phyloP scores from a whole-genome alignment of 2,113 vertebrate genomes.

The Prunella fulvescens region DNA sequence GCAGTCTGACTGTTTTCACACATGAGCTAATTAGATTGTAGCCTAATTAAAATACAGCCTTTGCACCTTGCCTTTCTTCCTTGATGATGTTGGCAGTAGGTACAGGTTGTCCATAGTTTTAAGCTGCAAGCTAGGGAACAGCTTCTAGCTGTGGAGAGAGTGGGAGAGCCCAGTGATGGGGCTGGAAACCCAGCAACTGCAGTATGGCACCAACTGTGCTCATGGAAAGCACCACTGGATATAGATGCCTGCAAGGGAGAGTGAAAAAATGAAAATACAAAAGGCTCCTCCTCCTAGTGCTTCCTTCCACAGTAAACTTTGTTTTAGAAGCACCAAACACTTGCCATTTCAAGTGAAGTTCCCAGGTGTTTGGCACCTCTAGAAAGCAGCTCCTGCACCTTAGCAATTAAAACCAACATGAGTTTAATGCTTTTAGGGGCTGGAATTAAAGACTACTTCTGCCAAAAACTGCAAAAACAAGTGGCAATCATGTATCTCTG shows the following conservation, averaged over 20 bases:
- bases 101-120: neutral
- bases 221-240: neutral
- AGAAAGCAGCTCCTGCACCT: neutral
- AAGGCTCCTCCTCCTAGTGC: neutral
- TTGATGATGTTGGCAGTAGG: neutral
- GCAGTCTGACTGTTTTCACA: neutral
- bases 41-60: slow-evolving; percentile 16
- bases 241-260: neutral
- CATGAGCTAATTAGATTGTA: neutral
- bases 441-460: neutral
- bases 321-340: neutral
- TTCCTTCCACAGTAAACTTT: neutral
- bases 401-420: fast-evolving
- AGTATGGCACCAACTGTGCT: neutral
- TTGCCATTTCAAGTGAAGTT: neutral
- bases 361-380: neutral
- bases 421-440: neutral
- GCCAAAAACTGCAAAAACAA: neutral
- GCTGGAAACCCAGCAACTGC: neutral
- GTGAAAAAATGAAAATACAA: neutral
- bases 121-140: neutral
- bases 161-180: neutral
- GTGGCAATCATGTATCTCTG: neutral
- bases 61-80: neutral
- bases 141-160: neutral